Evolutionary conservation across 1,140 invertebrate genomes (phyloP), one percentile per base, ranked within the genome.

Genomic region (Tyrophagus putrescentiae): DNA sequence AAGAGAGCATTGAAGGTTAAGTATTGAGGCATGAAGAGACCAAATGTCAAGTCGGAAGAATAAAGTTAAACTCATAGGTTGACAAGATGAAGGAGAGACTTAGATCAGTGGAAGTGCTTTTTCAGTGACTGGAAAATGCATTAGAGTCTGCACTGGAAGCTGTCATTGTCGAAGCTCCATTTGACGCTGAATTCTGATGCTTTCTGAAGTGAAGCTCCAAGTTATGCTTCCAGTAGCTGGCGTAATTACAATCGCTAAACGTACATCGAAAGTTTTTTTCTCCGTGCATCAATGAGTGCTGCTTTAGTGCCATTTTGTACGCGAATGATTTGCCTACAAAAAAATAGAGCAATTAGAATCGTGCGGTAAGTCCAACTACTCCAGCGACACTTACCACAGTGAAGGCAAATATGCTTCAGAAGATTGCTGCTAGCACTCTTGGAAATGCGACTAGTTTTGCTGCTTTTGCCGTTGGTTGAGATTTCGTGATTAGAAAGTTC

Each of bases 191-290:
- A 11, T 59, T n/a, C 28, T 59, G 57, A 59, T 59, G 57, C 50
- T 28, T 45, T 44, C 57, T 2, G n/a, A 59, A 18, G 25, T 59
- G 57, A 4, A 59, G 39, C 13, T 3, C 18, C 5, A 59, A 32
- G 36, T 59, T 59, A 16, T 59, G 57, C 27, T 59, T 59, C 57
- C 57, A 59, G 34, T 44, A 59, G 5, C 41, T 45, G 21, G 57
- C 57, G 27, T 59, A 59, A 44, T 59, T 28, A 48, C 57, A 59
- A 27, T 59, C 23, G 32, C 29, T n/a, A 34, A 31, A 59, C 1
- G 36, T 1, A 29, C 57, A 59, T 4, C 18, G 36, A 48, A 59
- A 59, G 29, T 59, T 28, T 45, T 59, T 59, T 1, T 18, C 16
- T 21, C 57, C 57, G 27, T 59, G 57, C 7, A 59, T 13, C 2